Evolutionary conservation across 2,797 vertebrate genomes (phyloP), one percentile per base, ranked within the genome.

Genomic region (Cirrhinus mrigala): DNA sequence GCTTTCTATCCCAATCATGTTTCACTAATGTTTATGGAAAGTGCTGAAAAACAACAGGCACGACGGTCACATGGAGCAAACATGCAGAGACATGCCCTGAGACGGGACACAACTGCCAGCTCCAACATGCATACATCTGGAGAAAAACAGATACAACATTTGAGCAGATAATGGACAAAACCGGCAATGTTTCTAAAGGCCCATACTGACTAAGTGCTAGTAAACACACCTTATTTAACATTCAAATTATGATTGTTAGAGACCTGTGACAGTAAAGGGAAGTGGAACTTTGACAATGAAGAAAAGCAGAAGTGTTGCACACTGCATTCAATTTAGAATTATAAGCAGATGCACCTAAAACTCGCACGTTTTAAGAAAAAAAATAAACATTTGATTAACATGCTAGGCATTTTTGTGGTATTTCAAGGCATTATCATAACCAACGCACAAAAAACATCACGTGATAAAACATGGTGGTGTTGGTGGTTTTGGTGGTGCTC

Each of bases 21-120:
- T 73, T 46, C 37, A 24, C 56, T 74, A 48, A 3, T 7, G 56
- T 56, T 74, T n/a, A 50, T 8, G 20, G 37, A 22, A 82, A 82
- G n/a, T 4, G 14, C 64, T 56, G 56, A 12, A 24, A 44, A 60
- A 24, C 77, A 79, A 27, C 37, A 62, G 33, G 8, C 33, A 60
- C 11, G 4, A 22, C 22, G 56, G 56, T 46, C 37, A 46, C 20
- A 40, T 20, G 54, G 46, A 56, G n/a, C 27, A 16, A 79, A 56
- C 83, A 79, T 37, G 83, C 64, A 33, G 8, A 3, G 40, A 37
- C 83, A 50, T 79, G 83, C 40, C 66, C 64, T 3, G 64, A 48
- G 64, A 69, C 9, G 8, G 16, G 40, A 18, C 60, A 33, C 27
- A 4, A 75, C 27, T 64, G 50, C 54, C 46, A 46, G 56, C 58